Base-by-base conservation (phyloP, 2,797 vertebrate genomes). In the Podarcis siculus region DNA sequence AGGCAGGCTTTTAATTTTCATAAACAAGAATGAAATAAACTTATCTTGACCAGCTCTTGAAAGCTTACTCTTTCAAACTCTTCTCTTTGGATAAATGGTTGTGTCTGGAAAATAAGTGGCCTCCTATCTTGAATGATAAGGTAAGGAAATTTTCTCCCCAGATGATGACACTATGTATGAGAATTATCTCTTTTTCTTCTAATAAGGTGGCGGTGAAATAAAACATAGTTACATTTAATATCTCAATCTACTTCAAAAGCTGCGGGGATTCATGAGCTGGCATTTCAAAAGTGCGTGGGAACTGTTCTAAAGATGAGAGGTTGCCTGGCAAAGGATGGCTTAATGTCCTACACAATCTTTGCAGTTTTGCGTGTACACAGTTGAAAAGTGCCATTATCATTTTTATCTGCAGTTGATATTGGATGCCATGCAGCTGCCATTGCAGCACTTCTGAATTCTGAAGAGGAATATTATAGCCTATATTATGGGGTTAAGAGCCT, bases 161-260 rank as follows among this genome's bases (percentile, higher is more conserved):
- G 49, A 55, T 55, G 49, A 55, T 55, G 49, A 55, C 1, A 55
- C 13, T 55, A 55, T 55, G 13, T 55, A 55, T 15, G 13, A 23
- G 61, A 19, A 19, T 10, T 61, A 61, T 61, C 61, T 23, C 61
- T 61, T 61, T 23, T 61, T 61, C 23, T 61, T 23, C 61, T 61
- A 61, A 61, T 61, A 23, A 61, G 21, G 61, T 61, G 6, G 61
- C 4, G 21, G 61, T 61, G 21, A 23, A 61, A 55, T 55, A 15
- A 15, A 55, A 55, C 49, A 25, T 21, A 67, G 64, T 67, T 67
- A 17, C 75, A 42, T 73, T 4, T 88, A 64, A 86, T 13, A 87
- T 30, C 87, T 89, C 61, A 91, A 82, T 86, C 25, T 49, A 21
- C 1, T 42, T 19, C 19, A 79, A 84, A 90, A 76, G 87, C 25